Conservation (phyloP, 2,888 invertebrate species). For the Dastarcus helophoroides region DNA sequence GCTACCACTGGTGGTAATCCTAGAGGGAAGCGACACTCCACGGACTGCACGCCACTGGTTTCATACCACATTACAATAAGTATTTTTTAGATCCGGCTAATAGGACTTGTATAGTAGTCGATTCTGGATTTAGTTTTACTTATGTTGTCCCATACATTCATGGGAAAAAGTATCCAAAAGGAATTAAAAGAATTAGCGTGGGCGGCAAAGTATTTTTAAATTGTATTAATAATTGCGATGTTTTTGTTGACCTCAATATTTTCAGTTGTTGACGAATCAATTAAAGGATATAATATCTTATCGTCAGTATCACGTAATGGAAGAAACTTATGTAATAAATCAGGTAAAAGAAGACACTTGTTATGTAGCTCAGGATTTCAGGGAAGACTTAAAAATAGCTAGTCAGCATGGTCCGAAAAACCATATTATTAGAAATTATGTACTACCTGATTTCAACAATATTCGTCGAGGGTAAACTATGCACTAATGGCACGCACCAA, state of each 20-base stretch:
- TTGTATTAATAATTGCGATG: slow-evolving; percentile 5
- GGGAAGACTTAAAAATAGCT: slow-evolving; percentile 64
- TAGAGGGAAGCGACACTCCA: too few relatives aligned
- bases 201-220: slow-evolving; percentile 71
- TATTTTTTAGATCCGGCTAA: slow-evolving; percentile 11
- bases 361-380: slow-evolving; percentile 79
- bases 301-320: slow-evolving; percentile 93
- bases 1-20: too few relatives aligned
- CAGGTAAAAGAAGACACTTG: slow-evolving; percentile 97
- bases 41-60: too few relatives aligned
- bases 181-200: slow-evolving; percentile 76
- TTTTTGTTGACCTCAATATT: slow-evolving; percentile 3
- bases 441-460: slow-evolving; percentile 91
- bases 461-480: slow-evolving; percentile 62
- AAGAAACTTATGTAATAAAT: slow-evolving; percentile 96
- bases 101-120: slow-evolving; percentile 57
- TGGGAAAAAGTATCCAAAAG: slow-evolving; percentile 46
- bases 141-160: slow-evolving; percentile 87
- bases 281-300: slow-evolving; percentile 96
- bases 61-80: too few relatives aligned
- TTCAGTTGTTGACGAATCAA: slow-evolving; percentile 72
- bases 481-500: background rate
- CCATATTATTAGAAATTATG: slow-evolving; percentile 76
- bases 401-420: slow-evolving; percentile 48
- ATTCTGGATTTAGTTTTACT: slow-evolving; percentile 92